Conservation (phyloP, 2,797 vertebrate genomes). For the Rhinella marina region DNA sequence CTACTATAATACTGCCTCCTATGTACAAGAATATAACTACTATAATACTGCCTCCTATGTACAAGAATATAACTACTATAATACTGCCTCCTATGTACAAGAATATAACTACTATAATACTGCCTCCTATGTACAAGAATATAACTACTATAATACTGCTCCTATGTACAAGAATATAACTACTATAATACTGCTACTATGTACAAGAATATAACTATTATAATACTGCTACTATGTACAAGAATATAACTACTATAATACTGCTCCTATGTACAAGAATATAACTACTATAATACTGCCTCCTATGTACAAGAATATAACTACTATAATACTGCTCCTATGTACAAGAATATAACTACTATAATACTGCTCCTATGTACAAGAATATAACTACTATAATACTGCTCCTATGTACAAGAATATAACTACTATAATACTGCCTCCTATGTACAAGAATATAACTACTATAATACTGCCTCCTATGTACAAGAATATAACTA, state of each 20-base stretch:
- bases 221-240: too few relatives aligned
- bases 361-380: constrained; percentile 6
- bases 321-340: background rate
- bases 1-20: background rate
- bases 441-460: constrained; percentile 5
- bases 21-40: too few relatives aligned
- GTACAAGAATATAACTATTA: too few relatives aligned
- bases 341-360: constrained; percentile 13
- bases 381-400: constrained; percentile 1
- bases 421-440: constrained; percentile 17
- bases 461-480: constrained; percentile 8
- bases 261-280: background rate
- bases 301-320: background rate
- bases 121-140: too few relatives aligned
- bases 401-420: constrained; percentile 2
- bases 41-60: too few relatives aligned
- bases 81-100: too few relatives aligned
- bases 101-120: too few relatives aligned
- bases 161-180: too few relatives aligned
- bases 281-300: constrained; percentile 10
- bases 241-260: too few relatives aligned
- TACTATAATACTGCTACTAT: too few relatives aligned
- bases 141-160: too few relatives aligned
- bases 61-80: too few relatives aligned
- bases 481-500: background rate